Percentiles rank a stretch among this genome's conserved stretches.
phyloP scores from a whole-genome alignment of 2,797 vertebrate species.

The Potorous gilbertii region DNA sequence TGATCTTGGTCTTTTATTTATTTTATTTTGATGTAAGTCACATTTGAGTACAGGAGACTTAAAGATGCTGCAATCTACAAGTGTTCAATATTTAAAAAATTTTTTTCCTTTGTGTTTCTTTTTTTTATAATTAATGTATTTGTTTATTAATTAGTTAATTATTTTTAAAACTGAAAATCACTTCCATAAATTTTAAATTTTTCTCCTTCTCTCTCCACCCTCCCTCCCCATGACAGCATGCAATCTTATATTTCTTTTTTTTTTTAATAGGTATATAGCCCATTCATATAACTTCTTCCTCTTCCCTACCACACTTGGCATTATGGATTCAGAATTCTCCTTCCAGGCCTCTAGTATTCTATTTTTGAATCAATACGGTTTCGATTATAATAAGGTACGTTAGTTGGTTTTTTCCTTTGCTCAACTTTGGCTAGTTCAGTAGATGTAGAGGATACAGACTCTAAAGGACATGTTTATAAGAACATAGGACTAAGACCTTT shows the following conservation, averaged over 20 bases:
- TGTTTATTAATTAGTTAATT: too few relatives aligned
- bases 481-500: not conserved
- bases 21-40: not conserved
- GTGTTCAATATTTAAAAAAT: not conserved
- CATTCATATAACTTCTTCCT: constrained; percentile 87
- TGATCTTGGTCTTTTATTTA: not conserved
- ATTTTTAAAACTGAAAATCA: too few relatives aligned
- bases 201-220: too few relatives aligned
- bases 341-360: constrained; percentile 84
- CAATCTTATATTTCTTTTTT: not conserved
- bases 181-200: too few relatives aligned
- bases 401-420: not conserved
- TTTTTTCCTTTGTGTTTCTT: not conserved
- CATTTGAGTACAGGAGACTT: not conserved
- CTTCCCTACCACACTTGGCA: constrained; percentile 83
- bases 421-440: not conserved
- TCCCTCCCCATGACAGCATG: too few relatives aligned
- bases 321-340: constrained; percentile 81
- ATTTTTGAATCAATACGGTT: constrained; percentile 85
- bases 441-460: rapidly evolving
- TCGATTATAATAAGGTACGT: constrained; percentile 86
- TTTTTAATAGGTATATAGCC: constrained; percentile 81
- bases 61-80: not conserved
- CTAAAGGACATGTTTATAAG: not conserved
- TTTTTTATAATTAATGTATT: too few relatives aligned